A percentile compares a stretch with the other conserved stretches of the same genome.
These are phyloP conservation scores for Petrocephalus sullivani DNA, from an alignment of 2,797 vertebrate genomes.

Conservation along the genomic window DNA sequence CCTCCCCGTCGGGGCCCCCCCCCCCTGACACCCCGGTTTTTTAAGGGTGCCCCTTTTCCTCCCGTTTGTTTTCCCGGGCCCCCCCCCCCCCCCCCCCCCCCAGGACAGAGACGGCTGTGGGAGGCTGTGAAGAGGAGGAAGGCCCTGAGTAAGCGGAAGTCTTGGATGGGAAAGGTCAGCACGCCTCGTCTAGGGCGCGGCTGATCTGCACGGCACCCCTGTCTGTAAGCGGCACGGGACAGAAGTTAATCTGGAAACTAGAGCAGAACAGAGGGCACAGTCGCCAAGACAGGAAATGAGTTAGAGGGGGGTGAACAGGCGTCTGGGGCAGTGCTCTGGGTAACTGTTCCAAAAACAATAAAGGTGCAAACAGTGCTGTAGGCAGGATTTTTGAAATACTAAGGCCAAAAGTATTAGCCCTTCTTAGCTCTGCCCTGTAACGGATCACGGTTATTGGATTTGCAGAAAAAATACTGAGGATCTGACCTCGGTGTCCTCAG, in stretches of 20 bases:
- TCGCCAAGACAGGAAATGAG: not conserved
- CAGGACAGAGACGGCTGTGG: not conserved
- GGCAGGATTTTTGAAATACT: no score
- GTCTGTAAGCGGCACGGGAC: not conserved
- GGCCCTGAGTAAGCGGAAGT: conserved; percentile 90
- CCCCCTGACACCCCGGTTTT: no score
- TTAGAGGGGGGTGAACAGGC: not conserved
- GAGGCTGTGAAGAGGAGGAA: conserved; percentile 48
- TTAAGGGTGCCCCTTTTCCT: no score
- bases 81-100: not conserved
- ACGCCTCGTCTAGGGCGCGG: not conserved
- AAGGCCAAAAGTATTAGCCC: no score
- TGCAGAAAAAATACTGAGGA: no score
- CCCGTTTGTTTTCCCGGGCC: no score
- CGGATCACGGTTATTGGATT: no score
- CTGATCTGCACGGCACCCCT: not conserved
- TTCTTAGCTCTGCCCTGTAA: no score
- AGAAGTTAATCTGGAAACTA: not conserved
- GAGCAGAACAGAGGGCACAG: not conserved
- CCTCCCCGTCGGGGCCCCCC: no score
- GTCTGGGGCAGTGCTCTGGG: not conserved
- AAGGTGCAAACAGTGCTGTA: not conserved
- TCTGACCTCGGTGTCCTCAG: no score
- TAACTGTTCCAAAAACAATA: not conserved
- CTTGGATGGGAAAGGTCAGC: conserved; percentile 96